Conservation (phyloP, 2,888 invertebrate genomes). For the Cepaea hortensis region DNA sequence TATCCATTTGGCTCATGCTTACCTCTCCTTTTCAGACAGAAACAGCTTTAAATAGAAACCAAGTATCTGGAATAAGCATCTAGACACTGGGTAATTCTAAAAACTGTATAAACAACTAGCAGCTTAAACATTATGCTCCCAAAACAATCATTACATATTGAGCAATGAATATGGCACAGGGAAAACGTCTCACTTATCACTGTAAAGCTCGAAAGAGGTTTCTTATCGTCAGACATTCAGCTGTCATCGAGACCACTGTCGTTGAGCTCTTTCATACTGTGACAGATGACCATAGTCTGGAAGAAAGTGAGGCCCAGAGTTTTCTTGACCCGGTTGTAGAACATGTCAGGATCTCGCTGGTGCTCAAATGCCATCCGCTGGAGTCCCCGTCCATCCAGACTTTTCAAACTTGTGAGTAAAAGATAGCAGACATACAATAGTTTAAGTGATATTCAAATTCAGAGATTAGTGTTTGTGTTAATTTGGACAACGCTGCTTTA, state of each 20-base stretch:
- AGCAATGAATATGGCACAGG: too few relatives aligned
- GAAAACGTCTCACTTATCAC: too few relatives aligned
- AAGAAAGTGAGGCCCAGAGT: slow-evolving; percentile 38
- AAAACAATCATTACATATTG: too few relatives aligned
- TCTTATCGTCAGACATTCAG: not conserved
- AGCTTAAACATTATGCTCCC: too few relatives aligned
- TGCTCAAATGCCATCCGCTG: slow-evolving; percentile 47
- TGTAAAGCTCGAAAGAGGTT: too few relatives aligned
- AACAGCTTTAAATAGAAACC: too few relatives aligned
- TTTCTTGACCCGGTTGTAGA: slow-evolving; percentile 43
- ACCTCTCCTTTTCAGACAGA: too few relatives aligned
- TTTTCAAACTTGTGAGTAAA: slow-evolving; percentile 26
- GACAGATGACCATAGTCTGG: slow-evolving; percentile 40
- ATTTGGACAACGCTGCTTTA: not conserved
- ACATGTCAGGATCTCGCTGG: slow-evolving; percentile 30
- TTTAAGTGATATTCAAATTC: not conserved
- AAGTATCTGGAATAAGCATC: too few relatives aligned
- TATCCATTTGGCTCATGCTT: too few relatives aligned
- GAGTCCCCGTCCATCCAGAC: slow-evolving; percentile 30
- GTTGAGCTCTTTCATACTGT: slow-evolving; percentile 30
- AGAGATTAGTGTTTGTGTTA: not conserved
- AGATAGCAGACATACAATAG: not conserved
- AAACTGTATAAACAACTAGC: too few relatives aligned
- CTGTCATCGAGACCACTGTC: not conserved
- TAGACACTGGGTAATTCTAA: too few relatives aligned